A percentile compares a stretch with the other conserved stretches of the same genome.
These are phyloP conservation scores for Latheticus oryzae DNA, from an alignment of 2,888 invertebrate genomes.

Conservation along the genomic window DNA sequence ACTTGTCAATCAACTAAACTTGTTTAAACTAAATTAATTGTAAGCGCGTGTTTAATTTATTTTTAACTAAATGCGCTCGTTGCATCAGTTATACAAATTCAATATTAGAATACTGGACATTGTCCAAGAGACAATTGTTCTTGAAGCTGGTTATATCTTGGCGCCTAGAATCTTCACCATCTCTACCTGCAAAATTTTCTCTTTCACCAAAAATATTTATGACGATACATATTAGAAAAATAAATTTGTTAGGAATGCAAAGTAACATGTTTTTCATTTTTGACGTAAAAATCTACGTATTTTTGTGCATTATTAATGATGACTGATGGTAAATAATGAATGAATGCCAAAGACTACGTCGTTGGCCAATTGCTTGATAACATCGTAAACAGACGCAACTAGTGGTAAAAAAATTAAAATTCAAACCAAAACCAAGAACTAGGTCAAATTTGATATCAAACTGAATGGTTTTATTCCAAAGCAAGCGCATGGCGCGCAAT, in stretches of 20 bases:
- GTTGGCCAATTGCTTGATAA: too few species aligned
- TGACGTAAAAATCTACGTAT: conserved; percentile 26
- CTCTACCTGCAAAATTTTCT: not conserved
- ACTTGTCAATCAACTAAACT: not conserved
- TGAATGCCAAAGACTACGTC: conserved; percentile 19
- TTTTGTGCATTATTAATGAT: conserved; percentile 14
- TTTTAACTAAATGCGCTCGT: conserved; percentile 17
- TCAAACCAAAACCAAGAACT: too few species aligned
- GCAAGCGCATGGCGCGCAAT: conserved; percentile 13
- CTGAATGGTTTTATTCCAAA: conserved; percentile 8
- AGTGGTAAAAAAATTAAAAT: not conserved
- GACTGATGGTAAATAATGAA: conserved; percentile 8
- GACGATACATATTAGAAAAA: conserved; percentile 2
- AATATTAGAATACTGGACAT: conserved; percentile 30
- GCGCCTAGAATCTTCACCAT: conserved; percentile 18
- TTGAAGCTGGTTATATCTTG: conserved; percentile 19
- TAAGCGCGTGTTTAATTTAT: conserved; percentile 13
- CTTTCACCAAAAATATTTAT: conserved; percentile 6
- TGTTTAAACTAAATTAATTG: not conserved
- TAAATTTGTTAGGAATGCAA: conserved; percentile 20
- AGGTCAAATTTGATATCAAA: conserved; percentile 6
- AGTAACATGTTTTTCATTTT: conserved; percentile 6
- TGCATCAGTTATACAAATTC: conserved; percentile 19
- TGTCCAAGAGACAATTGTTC: conserved; percentile 35
- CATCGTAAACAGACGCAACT: conserved; percentile 1